Evolutionary conservation across 1,140 invertebrate genomes (phyloP), one percentile per base, ranked within the genome.

Genomic region (Reticulitermes speratus): DNA sequence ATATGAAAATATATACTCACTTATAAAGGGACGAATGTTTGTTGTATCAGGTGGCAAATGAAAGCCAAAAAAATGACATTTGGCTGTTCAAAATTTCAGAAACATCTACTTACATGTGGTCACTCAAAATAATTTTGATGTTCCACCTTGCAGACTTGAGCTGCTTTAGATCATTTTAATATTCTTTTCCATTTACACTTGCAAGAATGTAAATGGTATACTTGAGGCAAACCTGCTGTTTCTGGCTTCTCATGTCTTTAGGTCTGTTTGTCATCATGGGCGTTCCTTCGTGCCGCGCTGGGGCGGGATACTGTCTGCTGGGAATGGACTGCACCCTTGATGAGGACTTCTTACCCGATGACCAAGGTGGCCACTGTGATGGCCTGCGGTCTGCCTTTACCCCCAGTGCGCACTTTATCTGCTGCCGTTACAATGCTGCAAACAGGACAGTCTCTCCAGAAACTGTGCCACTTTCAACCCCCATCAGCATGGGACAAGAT

Each of bases 181-280:
- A 38, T 38, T 38, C 2, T 38, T 5, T 5, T 38, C 38, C 2
- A 38, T 5, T 5, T 38, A 38, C 38, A 38, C 38, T 38, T 38
- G 38, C 38, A 38, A 38, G 38, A 38, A 38, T 38, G 38, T 38
- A 38, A 38, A 5, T 38, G 5, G 38, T 38, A 5, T 38, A 2
- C 38, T 38, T 38, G 2, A 38, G 38, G 38, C 38, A 38, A 38
- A 38, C 38, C 38, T 38, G 69, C 69, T 81, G 2, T 81, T 2
- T 25, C 69, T 25, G 5, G 25, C 25, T 81, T 25, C 21, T 65
- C 21, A 1, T 88, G 23, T 83, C 89, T 89, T 11, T 87, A 92
- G 91, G 91, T 32, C 87, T 92, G 52, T 92, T 92, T 88, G 91
- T 92, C 48, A 92, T 92, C 86, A 90, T 90, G 44, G 91, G 91